These are phyloP conservation scores for Aradus depressus DNA, from an alignment of 2,888 invertebrate genomes.

Conservation along the genomic window DNA sequence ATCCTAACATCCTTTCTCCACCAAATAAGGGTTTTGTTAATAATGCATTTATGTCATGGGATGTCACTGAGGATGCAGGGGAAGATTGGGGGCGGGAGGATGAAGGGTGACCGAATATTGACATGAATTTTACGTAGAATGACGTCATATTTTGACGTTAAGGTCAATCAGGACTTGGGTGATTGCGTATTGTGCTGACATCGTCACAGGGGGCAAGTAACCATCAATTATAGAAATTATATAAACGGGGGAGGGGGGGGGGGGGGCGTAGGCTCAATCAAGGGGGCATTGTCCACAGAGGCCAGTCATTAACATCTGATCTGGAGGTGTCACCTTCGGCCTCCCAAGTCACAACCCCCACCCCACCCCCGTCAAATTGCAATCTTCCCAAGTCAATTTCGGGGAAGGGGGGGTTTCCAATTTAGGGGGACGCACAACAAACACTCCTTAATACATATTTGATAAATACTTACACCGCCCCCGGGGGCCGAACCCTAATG, in stretches of 20 bases:
- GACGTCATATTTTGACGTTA: too few species aligned
- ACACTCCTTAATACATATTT: conserved; percentile 18
- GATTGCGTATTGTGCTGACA: too few species aligned
- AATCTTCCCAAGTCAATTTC: conserved; percentile 3
- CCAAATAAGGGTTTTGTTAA: too few species aligned
- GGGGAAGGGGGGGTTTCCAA: not conserved
- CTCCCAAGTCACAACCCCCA: not conserved
- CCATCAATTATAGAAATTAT: conserved; percentile 27
- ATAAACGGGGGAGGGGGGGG: conserved; percentile 16
- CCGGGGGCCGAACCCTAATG: not conserved
- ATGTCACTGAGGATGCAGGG: too few species aligned
- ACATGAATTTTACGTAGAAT: too few species aligned
- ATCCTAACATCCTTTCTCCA: too few species aligned
- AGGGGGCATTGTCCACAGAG: conserved; percentile 9
- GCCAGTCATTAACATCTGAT: conserved; percentile 22
- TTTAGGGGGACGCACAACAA: not conserved
- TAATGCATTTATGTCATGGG: too few species aligned
- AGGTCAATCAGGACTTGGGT: too few species aligned
- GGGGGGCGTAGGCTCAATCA: conserved; percentile 10
- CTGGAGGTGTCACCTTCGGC: conserved; percentile 16
- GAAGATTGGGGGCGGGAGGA: too few species aligned
- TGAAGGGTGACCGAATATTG: too few species aligned
- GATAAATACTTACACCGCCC: conserved; percentile 15
- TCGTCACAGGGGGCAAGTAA: too few species aligned
- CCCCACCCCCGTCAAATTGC: conserved; percentile 7